Evolutionary conservation across 2,797 vertebrate genomes (phyloP).

Genomic region (Rhyacichthys aspro): DNA sequence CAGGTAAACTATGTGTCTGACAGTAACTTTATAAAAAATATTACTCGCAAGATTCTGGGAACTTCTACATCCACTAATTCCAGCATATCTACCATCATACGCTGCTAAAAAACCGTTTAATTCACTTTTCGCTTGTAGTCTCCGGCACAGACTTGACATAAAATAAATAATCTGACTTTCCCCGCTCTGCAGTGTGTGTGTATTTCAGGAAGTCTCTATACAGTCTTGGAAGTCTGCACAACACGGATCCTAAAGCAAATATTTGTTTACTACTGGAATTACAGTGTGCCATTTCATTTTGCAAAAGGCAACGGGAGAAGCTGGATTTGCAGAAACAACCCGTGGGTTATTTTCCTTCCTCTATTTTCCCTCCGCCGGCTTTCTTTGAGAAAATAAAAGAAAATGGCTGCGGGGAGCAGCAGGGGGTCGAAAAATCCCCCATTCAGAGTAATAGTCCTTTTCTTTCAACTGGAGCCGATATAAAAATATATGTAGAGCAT

Average conservation of each 20-base stretch:
- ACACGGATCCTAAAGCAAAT: conserved; percentile 24
- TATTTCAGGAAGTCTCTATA: conserved; percentile 26
- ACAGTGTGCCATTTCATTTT: conserved; percentile 33
- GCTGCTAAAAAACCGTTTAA: conserved; percentile 47
- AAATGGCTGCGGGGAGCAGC: conserved; percentile 25
- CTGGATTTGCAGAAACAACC: conserved; percentile 28
- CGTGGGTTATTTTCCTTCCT: conserved; percentile 24
- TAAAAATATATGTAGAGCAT: conserved; percentile 39
- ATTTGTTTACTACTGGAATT: conserved; percentile 43
- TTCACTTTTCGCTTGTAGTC: conserved; percentile 43
- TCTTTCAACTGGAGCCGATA: conserved; percentile 19
- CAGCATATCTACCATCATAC: neutral
- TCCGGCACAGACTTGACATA: conserved; percentile 25
- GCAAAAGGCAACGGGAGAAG: neutral
- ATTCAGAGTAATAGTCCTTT: conserved; percentile 36
- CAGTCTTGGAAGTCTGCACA: conserved; percentile 27
- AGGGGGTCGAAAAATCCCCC: conserved; percentile 23
- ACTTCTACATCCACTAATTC: conserved; percentile 25
- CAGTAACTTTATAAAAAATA: conserved; percentile 20
- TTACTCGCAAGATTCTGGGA: conserved; percentile 17
- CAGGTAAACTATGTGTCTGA: conserved; percentile 43
- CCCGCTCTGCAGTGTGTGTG: conserved; percentile 14
- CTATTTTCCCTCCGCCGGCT: conserved; percentile 6
- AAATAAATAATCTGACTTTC: conserved; percentile 46
- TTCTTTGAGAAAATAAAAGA: conserved; percentile 18